Percentiles rank a stretch among this genome's conserved stretches.
Conservation (phyloP, 1,140 invertebrate species). For the Saccostrea cuccullata region DNA sequence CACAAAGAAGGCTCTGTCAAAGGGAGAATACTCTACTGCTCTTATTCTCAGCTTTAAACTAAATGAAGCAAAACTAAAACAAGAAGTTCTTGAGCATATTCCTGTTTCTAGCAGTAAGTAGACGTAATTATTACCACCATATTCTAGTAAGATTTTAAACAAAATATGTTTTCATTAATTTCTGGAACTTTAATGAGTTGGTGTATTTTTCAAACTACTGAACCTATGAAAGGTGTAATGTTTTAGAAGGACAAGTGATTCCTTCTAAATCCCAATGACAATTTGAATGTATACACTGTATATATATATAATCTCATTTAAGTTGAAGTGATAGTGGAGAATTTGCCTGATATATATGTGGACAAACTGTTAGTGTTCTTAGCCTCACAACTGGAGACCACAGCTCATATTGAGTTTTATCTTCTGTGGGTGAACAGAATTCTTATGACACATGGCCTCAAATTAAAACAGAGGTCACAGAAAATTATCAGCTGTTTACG, state of each 20-base stretch:
- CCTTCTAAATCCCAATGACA: background rate
- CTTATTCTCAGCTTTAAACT: conserved; percentile 91
- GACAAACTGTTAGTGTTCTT: conserved; percentile 86
- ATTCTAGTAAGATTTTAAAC: too few species aligned
- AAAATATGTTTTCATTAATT: too few species aligned
- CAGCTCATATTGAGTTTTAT: conserved; percentile 93
- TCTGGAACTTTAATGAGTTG: too few species aligned
- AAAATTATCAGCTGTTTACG: conserved; percentile 83
- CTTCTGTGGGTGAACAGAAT: conserved; percentile 87
- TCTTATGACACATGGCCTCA: conserved; percentile 83
- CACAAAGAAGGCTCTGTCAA: conserved; percentile 82
- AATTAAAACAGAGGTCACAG: conserved; percentile 79
- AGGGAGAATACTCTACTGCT: conserved; percentile 85
- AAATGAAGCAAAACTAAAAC: conserved; percentile 89
- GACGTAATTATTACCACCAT: background rate
- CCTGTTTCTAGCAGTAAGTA: conserved; percentile 87
- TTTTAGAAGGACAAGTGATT: too few species aligned
- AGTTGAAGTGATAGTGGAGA: conserved; percentile 87
- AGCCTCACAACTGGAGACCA: conserved; percentile 85
- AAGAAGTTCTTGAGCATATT: conserved; percentile 91
- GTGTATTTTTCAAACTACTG: too few species aligned
- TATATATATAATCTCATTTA: conserved; percentile 75
- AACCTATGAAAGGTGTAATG: too few species aligned
- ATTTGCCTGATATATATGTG: conserved; percentile 86
- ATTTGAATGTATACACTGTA: background rate